phyloP scores from a whole-genome alignment of 2,888 invertebrate species.

The Tillus elongatus region DNA sequence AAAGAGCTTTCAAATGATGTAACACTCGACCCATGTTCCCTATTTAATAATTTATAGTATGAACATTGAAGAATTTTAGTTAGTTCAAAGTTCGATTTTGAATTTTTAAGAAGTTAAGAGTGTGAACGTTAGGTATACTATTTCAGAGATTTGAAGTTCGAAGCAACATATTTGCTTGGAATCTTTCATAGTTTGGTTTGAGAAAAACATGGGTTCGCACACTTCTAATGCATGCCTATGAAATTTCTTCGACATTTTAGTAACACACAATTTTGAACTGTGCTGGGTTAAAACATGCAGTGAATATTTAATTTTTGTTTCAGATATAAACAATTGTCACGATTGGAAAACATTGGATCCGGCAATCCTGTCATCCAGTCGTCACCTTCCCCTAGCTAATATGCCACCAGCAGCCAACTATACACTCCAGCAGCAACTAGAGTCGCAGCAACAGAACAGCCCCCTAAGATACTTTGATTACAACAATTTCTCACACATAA shows the following conservation, averaged over 20 bases:
- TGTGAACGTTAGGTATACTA: too few relatives aligned
- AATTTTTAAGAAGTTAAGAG: too few relatives aligned
- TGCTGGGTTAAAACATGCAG: not conserved
- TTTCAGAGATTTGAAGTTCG: too few relatives aligned
- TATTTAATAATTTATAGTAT: too few relatives aligned
- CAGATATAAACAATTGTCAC: slow-evolving; percentile 51
- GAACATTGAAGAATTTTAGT: too few relatives aligned
- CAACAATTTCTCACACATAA: slow-evolving; percentile 27
- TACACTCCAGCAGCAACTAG: slow-evolving; percentile 29
- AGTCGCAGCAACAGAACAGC: slow-evolving; percentile 32
- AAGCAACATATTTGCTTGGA: too few relatives aligned
- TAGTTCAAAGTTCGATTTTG: too few relatives aligned
- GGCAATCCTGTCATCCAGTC: slow-evolving; percentile 74
- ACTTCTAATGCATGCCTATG: too few relatives aligned
- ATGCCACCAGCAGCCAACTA: slow-evolving; percentile 36
- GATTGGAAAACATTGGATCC: slow-evolving; percentile 93
- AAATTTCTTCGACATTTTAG: not conserved
- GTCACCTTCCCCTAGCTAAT: slow-evolving; percentile 44
- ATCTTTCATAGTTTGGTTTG: too few relatives aligned
- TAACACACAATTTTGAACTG: not conserved
- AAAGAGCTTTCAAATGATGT: too few relatives aligned
- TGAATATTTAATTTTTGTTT: slow-evolving; percentile 16
- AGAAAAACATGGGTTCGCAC: too few relatives aligned
- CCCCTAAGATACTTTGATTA: slow-evolving; percentile 25
- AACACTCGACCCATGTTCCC: too few relatives aligned